Percentiles rank a stretch among this genome's conserved stretches.
Conservation (phyloP, 1,140 invertebrate genomes). For the Drosophila suzukii region DNA sequence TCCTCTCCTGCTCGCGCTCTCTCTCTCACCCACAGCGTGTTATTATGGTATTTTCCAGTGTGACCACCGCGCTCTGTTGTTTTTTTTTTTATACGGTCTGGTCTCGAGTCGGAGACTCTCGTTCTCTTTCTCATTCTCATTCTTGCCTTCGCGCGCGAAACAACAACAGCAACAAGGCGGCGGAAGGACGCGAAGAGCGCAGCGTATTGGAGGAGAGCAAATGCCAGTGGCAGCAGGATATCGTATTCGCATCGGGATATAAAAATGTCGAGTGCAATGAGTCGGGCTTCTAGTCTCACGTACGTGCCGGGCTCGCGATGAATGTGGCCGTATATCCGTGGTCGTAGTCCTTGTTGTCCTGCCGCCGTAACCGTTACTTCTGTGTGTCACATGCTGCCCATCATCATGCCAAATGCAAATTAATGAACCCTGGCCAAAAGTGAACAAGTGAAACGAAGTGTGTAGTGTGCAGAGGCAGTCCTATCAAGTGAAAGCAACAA, state of each 20-base stretch:
- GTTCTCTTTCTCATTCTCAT: slow-evolving; percentile 76
- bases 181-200: slow-evolving; percentile 49
- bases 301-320: slow-evolving; percentile 83
- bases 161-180: slow-evolving; percentile 55
- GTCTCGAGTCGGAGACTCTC: slow-evolving; percentile 57
- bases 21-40: slow-evolving; percentile 34
- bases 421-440: slow-evolving; percentile 35
- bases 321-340: slow-evolving; percentile 58
- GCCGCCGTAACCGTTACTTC: slow-evolving; percentile 34
- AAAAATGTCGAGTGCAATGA: slow-evolving; percentile 83
- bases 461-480: not conserved
- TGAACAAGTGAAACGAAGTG: slow-evolving; percentile 23
- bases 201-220: slow-evolving; percentile 42
- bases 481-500: slow-evolving; percentile 15
- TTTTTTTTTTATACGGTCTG: slow-evolving; percentile 42
- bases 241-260: slow-evolving; percentile 77
- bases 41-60: slow-evolving; percentile 59
- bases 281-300: slow-evolving; percentile 82
- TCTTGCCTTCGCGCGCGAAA: slow-evolving; percentile 74
- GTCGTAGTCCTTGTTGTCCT: slow-evolving; percentile 64
- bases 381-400: slow-evolving; percentile 8
- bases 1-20: slow-evolving; percentile 1
- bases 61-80: slow-evolving; percentile 66
- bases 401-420: slow-evolving; percentile 40
- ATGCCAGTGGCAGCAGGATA: slow-evolving; percentile 37